Conservation (phyloP, 2,888 invertebrate species). For the Euplexia lucipara region DNA sequence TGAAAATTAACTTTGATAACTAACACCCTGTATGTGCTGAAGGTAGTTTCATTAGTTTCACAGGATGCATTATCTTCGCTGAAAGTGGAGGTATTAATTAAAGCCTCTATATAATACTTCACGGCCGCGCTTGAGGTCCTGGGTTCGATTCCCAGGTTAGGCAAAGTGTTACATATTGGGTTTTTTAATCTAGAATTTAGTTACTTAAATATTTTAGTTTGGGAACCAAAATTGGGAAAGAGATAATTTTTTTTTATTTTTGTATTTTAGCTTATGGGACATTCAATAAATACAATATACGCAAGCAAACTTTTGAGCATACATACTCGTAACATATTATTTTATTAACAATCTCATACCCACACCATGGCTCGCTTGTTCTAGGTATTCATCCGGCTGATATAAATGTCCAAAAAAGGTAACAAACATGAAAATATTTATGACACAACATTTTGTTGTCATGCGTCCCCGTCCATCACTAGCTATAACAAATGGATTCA, state of each 20-base stretch:
- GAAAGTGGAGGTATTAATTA: background rate
- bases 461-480: slow-evolving; percentile 66
- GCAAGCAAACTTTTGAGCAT: slow-evolving; percentile 22
- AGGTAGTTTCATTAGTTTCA: slow-evolving; percentile 73
- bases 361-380: slow-evolving; percentile 21
- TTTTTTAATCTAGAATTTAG: too few species aligned
- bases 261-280: slow-evolving; percentile 3
- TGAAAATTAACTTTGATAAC: slow-evolving; percentile 85
- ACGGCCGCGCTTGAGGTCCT: too few species aligned
- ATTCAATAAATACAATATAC: slow-evolving; percentile 8
- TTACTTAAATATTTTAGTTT: too few species aligned
- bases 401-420: slow-evolving; percentile 45
- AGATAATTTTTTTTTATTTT: too few species aligned
- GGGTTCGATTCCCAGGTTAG: too few species aligned
- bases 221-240: too few species aligned
- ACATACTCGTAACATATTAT: too few species aligned
- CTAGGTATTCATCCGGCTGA: slow-evolving; percentile 28
- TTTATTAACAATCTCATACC: slow-evolving; percentile 9
- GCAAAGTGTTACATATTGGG: too few species aligned
- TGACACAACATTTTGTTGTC: slow-evolving; percentile 58
- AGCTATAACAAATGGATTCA: slow-evolving; percentile 69
- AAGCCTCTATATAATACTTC: too few species aligned
- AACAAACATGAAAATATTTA: slow-evolving; percentile 60
- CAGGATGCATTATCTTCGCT: slow-evolving; percentile 53
- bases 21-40: slow-evolving; percentile 72